Evolutionary conservation across 2,888 invertebrate species (phyloP), one percentile per base, ranked within the genome.

Genomic region (Dryadula phaetusa): DNA sequence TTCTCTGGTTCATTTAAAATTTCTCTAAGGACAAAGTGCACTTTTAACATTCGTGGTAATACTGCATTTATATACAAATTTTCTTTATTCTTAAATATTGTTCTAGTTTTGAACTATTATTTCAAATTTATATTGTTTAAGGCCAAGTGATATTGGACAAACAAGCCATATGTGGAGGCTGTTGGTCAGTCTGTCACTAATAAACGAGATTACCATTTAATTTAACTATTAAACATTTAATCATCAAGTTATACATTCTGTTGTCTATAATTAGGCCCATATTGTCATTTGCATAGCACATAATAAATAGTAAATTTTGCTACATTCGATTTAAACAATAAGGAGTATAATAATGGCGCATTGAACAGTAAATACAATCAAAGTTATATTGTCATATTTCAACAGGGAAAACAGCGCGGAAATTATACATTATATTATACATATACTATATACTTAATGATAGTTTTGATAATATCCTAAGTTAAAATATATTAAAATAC

Each of bases 341-440:
- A 37, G 37, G 44, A 18, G 20, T 46, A 47, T 25, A 61, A 61
- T 61, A 60, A 46, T 44, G 8, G 46, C 14, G 20, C 16, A 64
- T 76, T 77, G 58, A 69, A 72, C 66, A 69, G 66, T 70, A 34
- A 61, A 65, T 77, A 78, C 76, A 80, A 69, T 77, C 75, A 78
- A 77, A 77, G 76, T 76, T 79, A 80, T 74, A 90, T 89, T 90
- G 88, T 89, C 90, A 79, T 79, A 75, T 80, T 78, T 77, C 82
- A 86, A 87, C 84, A 78, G 82, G 84, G 83, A 83, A 82, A 84
- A 83, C 76, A 78, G 77, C 70, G 76, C 37, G n/a, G 22, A 78
- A 74, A 76, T 78, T 72, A 71, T 74, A 75, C 75, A 75, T 73
- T 25, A 73, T 70, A 74, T n/a, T n/a, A n/a, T n/a, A 70, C 73